phyloP scores from a whole-genome alignment of 2,113 vertebrate genomes.

The Prionailurus viverrinus region DNA sequence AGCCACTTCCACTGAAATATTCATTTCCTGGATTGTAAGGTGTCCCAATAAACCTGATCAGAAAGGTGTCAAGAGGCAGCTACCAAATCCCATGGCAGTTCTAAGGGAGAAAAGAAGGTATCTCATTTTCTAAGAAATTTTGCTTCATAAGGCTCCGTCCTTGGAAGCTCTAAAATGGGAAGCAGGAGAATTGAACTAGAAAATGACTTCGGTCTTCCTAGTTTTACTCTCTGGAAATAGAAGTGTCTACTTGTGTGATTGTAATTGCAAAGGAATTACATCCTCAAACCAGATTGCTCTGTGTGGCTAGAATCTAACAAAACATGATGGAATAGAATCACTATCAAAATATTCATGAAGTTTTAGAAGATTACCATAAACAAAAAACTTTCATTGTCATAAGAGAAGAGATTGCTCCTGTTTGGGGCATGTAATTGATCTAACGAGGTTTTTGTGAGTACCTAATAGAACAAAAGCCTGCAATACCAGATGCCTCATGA shows the following conservation, averaged over 20 bases:
- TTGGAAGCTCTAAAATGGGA: neutral
- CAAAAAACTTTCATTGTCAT: neutral
- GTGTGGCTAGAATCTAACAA: neutral
- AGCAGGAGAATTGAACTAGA: neutral
- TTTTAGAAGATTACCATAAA: neutral
- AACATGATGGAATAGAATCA: neutral
- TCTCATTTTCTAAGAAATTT: neutral
- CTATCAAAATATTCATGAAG: neutral
- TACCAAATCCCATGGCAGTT: neutral
- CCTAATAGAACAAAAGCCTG: neutral
- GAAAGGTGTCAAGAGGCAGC: neutral
- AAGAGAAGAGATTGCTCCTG: neutral
- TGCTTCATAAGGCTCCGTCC: neutral
- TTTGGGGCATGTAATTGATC: neutral
- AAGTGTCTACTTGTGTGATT: neutral
- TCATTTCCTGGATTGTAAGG: neutral
- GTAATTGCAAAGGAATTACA: neutral
- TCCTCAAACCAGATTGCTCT: neutral
- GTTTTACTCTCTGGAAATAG: slow-evolving; percentile 15
- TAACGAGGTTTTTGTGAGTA: neutral
- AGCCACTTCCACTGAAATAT: neutral
- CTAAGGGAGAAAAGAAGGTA: neutral
- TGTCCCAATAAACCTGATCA: neutral
- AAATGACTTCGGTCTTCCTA: neutral
- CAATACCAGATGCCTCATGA: neutral